phyloP scores from a whole-genome alignment of 1,140 invertebrate species.

The Ceratina japonica region DNA sequence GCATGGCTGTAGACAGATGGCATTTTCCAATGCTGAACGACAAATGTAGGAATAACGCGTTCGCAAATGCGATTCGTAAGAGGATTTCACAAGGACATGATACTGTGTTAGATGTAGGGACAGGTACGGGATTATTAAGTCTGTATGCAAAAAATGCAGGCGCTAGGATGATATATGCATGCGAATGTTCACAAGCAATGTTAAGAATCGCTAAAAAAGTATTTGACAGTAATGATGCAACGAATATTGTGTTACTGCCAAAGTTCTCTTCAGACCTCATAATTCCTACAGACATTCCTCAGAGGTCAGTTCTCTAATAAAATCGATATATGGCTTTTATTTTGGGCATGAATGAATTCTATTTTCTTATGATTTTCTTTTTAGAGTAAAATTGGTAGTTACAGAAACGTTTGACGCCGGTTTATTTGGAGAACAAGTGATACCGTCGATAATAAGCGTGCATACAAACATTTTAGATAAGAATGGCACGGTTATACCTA shows the following conservation, averaged over 20 bases:
- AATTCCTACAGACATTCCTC: constrained; percentile 80
- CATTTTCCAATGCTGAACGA: constrained; percentile 92
- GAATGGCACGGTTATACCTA: constrained; percentile 82
- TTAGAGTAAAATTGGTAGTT: constrained; percentile 83
- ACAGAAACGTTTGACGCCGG: constrained; percentile 91
- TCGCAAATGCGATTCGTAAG: constrained; percentile 82
- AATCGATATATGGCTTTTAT: background rate
- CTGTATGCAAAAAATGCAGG: constrained; percentile 82
- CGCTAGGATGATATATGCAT: constrained; percentile 82
- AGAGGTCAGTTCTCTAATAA: constrained; percentile 62
- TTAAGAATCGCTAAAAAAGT: constrained; percentile 81
- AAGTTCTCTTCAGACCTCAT: constrained; percentile 80
- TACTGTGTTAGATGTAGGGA: constrained; percentile 86
- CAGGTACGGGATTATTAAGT: constrained; percentile 86
- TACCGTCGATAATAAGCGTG: constrained; percentile 85
- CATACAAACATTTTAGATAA: constrained; percentile 81
- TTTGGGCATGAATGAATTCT: constrained; percentile 1
- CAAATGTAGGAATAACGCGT: constrained; percentile 83
- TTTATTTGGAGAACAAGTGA: constrained; percentile 86
- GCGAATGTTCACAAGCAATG: constrained; percentile 85
- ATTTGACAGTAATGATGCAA: constrained; percentile 78
- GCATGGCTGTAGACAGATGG: constrained; percentile 85
- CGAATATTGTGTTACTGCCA: constrained; percentile 75
- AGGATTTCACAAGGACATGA: constrained; percentile 79
- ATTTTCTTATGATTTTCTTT: constrained; percentile 48